Evolutionary conservation across 2,797 vertebrate genomes (phyloP), one percentile per base, ranked within the genome.

Genomic region (Rhincodon typus): DNA sequence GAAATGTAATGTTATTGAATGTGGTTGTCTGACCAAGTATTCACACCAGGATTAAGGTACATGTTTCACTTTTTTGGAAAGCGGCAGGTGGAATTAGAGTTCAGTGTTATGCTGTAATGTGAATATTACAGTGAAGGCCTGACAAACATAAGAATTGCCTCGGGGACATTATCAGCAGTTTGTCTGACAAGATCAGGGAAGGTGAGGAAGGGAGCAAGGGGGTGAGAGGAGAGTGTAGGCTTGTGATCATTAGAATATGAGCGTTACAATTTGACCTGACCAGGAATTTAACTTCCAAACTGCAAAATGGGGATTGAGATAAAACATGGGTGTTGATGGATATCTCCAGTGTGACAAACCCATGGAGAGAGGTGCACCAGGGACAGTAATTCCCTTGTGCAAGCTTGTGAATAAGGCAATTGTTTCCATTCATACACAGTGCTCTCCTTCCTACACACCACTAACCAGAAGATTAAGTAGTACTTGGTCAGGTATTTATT

Each of bases 341-440:
- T 84, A 38, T 50, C 42, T 34, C 25, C 46, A 30, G 25, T 57
- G 23, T 88, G 79, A 38, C 79, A 21, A 42, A 4, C 79, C 86
- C 13, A 25, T 30, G 50, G 57, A 27, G 27, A 96, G 95, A 84
- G 57, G 82, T 0, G 0, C 4, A 4, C 50, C 57, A 27, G 70
- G 62, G 96, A 96, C 84, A 96, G 86, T 95, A 96, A 72, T 84
- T 66, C 69, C 77, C 67, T 96, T 96, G 96, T 96, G 96, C 96
- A 96, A 57, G 42, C 94, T 0, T 0, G 7, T 96, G 96, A 96
- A 95, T 79, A 96, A 42, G 94, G 74, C 96, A 95, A 84, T 96
- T 96, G 66, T 96, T 96, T 30, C 82, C 95, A 74, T 95, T 46
- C 94, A 96, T 96, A 38, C 91, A 66, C 0, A 19, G 53, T 5